A percentile compares a stretch with the other conserved stretches of the same genome.
Evolutionary conservation across 2,113 vertebrate genomes (phyloP).

Genomic region (Corythaeola cristata): DNA sequence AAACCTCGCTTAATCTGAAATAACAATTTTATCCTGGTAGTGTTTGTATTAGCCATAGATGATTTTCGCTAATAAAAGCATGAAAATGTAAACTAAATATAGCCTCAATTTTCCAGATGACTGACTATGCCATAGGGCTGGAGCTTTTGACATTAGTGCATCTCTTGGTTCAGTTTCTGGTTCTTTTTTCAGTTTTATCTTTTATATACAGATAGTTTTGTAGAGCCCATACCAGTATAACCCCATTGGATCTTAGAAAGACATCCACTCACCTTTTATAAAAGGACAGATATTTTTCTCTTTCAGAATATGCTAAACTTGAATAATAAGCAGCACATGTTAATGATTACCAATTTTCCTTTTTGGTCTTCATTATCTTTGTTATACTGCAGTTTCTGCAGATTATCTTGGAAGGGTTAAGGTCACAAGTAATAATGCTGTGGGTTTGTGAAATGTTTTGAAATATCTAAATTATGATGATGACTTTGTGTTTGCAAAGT

Average conservation of each 20-base stretch:
- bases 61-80: slow-evolving; percentile 57
- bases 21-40: slow-evolving; percentile 8
- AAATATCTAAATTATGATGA: slow-evolving; percentile 26
- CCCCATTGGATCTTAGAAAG: not conserved
- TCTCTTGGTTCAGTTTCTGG: slow-evolving; percentile 11
- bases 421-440: not conserved
- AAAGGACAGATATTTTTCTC: not conserved
- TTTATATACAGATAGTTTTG: not conserved
- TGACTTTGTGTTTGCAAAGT: not conserved
- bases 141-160: not conserved
- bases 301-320: not conserved
- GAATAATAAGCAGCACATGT: not conserved
- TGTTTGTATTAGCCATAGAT: not conserved
- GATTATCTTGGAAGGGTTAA: not conserved
- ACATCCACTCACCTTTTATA: not conserved
- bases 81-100: slow-evolving; percentile 54
- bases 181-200: not conserved
- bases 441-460: not conserved
- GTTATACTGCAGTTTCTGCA: not conserved
- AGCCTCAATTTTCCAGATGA: slow-evolving; percentile 46
- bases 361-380: not conserved
- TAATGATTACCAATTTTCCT: not conserved
- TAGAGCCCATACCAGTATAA: not conserved
- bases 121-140: slow-evolving; percentile 34
- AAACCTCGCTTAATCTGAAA: slow-evolving; percentile 21